Conservation (phyloP, 2,888 invertebrate species). For the Andrena fulva region DNA sequence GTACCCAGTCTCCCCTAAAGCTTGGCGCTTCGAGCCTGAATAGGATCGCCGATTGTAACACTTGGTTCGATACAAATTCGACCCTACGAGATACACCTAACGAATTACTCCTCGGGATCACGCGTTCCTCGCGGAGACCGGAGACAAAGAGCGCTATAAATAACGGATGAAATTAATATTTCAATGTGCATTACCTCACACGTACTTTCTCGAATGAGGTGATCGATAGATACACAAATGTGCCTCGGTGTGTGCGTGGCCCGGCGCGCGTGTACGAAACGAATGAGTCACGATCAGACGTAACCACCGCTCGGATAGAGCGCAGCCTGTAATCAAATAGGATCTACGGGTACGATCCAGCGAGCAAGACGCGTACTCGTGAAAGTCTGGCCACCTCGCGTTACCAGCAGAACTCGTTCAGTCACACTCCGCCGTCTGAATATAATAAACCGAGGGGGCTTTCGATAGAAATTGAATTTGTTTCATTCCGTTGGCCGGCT, state of each 20-base stretch:
- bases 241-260: not conserved
- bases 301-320: slow-evolving; percentile 69
- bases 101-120: not conserved
- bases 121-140: not conserved
- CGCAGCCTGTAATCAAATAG: slow-evolving; percentile 72
- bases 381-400: slow-evolving; percentile 65
- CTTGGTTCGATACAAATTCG: too few relatives aligned
- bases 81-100: not conserved
- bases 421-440: slow-evolving; percentile 32
- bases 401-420: slow-evolving; percentile 57
- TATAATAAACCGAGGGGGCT: slow-evolving; percentile 30
- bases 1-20: too few relatives aligned
- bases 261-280: slow-evolving; percentile 52
- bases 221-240: slow-evolving; percentile 65
- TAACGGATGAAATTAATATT: slow-evolving; percentile 62
- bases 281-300: slow-evolving; percentile 73
- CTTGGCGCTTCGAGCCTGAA: too few relatives aligned
- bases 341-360: slow-evolving; percentile 71
- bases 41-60: too few relatives aligned
- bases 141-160: slow-evolving; percentile 33
- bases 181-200: slow-evolving; percentile 57
- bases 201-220: slow-evolving; percentile 70
- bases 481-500: not conserved
- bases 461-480: slow-evolving; percentile 40
- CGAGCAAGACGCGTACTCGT: slow-evolving; percentile 68